These are phyloP conservation scores for Diogma glabrata DNA, from an alignment of 2,888 invertebrate genomes.

Conservation along the genomic window DNA sequence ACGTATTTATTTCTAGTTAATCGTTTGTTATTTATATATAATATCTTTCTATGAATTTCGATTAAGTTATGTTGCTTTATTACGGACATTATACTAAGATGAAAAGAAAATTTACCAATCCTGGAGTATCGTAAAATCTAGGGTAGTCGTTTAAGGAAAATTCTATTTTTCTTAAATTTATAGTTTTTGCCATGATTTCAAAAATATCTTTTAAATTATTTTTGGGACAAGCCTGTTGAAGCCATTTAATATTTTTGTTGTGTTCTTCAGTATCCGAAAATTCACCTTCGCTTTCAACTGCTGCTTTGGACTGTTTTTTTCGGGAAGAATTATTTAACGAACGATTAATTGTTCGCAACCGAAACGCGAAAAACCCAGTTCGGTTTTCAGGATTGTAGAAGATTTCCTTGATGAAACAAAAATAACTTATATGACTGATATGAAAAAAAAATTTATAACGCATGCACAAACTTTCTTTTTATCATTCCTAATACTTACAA, in stretches of 20 bases:
- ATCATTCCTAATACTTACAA: not conserved
- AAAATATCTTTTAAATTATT: not conserved
- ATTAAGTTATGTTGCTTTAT: too few relatives aligned
- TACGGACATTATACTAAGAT: too few relatives aligned
- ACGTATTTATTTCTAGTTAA: too few relatives aligned
- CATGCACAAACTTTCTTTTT: not conserved
- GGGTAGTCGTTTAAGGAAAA: not conserved
- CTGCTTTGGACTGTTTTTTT: not conserved
- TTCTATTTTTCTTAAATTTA: not conserved
- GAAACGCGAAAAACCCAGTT: not conserved
- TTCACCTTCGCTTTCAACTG: not conserved
- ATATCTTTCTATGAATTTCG: too few relatives aligned
- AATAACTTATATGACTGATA: not conserved
- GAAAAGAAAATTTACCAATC: not conserved
- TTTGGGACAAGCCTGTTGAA: not conserved
- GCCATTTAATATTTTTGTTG: not conserved
- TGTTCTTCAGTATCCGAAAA: not conserved
- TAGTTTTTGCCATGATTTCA: conserved; percentile 1
- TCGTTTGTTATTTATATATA: too few relatives aligned
- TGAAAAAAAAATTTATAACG: not conserved
- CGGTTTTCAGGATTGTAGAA: not conserved
- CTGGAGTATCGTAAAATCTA: not conserved
- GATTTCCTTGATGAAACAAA: not conserved
- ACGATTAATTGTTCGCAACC: not conserved
- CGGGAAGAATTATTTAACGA: not conserved